A percentile compares a stretch with the other conserved stretches of the same genome.
phyloP scores from a whole-genome alignment of 2,888 invertebrate species.

The Rambutsinella grinnellia region DNA sequence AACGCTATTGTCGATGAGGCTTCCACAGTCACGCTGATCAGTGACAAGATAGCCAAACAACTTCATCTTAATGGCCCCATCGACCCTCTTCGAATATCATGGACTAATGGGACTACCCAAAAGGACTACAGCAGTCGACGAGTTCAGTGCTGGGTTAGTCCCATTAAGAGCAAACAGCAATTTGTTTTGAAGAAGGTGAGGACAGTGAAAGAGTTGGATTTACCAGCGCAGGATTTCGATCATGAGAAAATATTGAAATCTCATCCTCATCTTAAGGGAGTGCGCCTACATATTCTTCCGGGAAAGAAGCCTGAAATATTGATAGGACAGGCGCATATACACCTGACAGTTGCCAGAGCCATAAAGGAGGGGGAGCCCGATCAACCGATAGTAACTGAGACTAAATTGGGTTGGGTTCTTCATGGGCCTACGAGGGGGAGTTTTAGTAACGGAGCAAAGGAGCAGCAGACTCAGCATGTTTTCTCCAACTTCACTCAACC shows the following conservation, averaged over 20 bases:
- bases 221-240: slow-evolving; percentile 22
- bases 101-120: slow-evolving; percentile 9
- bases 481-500: too few relatives aligned
- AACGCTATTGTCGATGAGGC: slow-evolving; percentile 46
- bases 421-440: slow-evolving; percentile 13
- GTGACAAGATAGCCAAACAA: slow-evolving; percentile 12
- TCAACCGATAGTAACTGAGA: slow-evolving; percentile 7
- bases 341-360: slow-evolving; percentile 18
- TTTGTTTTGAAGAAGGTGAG: slow-evolving; percentile 4
- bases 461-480: too few relatives aligned
- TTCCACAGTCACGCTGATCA: slow-evolving; percentile 21
- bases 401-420: slow-evolving; percentile 27
- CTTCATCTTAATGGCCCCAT: slow-evolving; percentile 17
- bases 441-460: too few relatives aligned
- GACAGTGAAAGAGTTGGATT: slow-evolving; percentile 6
- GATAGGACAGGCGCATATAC: slow-evolving; percentile 13
- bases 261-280: not conserved
- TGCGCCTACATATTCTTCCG: not conserved
- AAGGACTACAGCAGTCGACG: slow-evolving; percentile 1
- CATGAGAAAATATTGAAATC: not conserved
- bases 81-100: not conserved
- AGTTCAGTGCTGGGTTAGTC: not conserved
- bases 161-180: too few relatives aligned
- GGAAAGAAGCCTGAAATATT: slow-evolving; percentile 3
- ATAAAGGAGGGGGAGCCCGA: not conserved